A percentile compares a stretch with the other conserved stretches of the same genome.
phyloP scores from a whole-genome alignment of 2,113 vertebrate genomes.

The Microtus ochrogaster region DNA sequence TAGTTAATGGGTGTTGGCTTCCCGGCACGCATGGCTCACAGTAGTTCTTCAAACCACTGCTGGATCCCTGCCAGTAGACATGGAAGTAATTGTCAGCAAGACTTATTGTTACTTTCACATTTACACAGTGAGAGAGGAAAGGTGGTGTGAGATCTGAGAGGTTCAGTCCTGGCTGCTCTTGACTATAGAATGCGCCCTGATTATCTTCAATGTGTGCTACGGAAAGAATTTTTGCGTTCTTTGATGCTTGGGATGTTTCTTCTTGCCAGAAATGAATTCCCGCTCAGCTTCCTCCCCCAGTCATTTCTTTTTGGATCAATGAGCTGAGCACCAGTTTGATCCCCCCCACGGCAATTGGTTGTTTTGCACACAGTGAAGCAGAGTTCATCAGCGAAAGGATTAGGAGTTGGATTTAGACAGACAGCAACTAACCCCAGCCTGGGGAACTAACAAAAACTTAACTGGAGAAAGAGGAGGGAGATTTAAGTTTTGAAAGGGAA shows the following conservation, averaged over 20 bases:
- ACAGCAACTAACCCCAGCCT: conserved; percentile 68
- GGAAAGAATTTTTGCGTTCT: conserved; percentile 79
- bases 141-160: conserved; percentile 83
- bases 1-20: conserved; percentile 88
- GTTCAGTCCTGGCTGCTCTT: conserved; percentile 78
- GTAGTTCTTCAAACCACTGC: conserved; percentile 82
- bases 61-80: conserved; percentile 86
- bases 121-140: conserved; percentile 83
- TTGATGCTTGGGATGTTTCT: conserved; percentile 70
- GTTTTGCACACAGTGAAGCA: conserved; percentile 45
- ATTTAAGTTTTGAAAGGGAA: conserved; percentile 61
- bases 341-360: background rate
- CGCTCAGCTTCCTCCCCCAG: background rate
- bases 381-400: conserved; percentile 62
- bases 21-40: conserved; percentile 73
- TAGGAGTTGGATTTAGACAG: conserved; percentile 60
- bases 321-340: conserved; percentile 10
- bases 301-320: conserved; percentile 72
- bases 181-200: conserved; percentile 81
- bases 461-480: background rate
- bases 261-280: conserved; percentile 67
- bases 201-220: conserved; percentile 79
- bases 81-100: conserved; percentile 88
- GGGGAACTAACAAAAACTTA: background rate
- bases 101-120: conserved; percentile 87